Evolutionary conservation across 2,797 vertebrate genomes (phyloP).

Genomic region (Tiaroga cobitis): DNA sequence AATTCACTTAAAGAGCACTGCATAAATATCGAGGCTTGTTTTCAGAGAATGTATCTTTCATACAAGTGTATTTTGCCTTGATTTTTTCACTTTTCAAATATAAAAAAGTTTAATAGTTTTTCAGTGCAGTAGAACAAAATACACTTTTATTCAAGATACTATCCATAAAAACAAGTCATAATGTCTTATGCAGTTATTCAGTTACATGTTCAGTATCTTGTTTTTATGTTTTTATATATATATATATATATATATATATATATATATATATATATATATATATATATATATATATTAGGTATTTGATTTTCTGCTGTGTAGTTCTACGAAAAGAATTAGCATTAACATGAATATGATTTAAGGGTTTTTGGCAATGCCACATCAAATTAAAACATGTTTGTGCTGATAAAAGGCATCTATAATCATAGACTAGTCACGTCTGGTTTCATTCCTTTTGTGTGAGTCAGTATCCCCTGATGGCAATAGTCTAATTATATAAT

Average conservation of each 20-base stretch:
- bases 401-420: not conserved
- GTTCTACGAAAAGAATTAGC: not conserved
- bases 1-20: not conserved
- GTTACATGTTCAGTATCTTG: not conserved
- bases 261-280: no score
- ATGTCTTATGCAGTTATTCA: not conserved
- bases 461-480: slow-evolving; percentile 10
- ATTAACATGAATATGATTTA: not conserved
- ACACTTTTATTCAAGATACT: not conserved
- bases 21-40: not conserved
- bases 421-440: slow-evolving; percentile 1
- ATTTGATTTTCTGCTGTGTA: not conserved
- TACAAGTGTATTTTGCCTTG: not conserved
- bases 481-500: slow-evolving; percentile 38
- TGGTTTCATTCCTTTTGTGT: slow-evolving; percentile 15
- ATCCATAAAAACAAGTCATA: not conserved
- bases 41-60: not conserved
- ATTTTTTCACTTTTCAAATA: not conserved
- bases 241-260: no score
- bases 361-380: not conserved
- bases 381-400: not conserved
- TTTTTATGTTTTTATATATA: not conserved
- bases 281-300: not conserved
- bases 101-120: not conserved
- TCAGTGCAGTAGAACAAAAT: not conserved